Percentiles rank a stretch among this genome's conserved stretches.
Evolutionary conservation across 2,797 vertebrate species (phyloP).

Genomic region (Smutsia temminckii): DNA sequence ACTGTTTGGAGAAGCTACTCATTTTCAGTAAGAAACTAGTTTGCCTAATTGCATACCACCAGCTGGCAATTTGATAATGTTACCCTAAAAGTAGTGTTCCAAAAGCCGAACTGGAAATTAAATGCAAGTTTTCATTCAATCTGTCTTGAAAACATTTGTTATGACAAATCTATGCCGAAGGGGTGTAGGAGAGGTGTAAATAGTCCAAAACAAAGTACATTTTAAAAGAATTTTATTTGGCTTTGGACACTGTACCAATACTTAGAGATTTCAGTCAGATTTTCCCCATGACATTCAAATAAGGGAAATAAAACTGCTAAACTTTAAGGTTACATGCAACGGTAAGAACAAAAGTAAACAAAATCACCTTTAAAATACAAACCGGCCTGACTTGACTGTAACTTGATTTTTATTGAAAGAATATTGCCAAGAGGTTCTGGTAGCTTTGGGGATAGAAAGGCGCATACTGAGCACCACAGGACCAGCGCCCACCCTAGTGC

Average conservation of each 20-base stretch:
- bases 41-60: not conserved
- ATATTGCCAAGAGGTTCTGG: constrained; percentile 37
- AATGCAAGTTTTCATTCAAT: constrained; percentile 29
- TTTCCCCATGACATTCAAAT: not conserved
- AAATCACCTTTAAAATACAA: constrained; percentile 50
- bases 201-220: constrained; percentile 30
- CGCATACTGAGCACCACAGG: not conserved
- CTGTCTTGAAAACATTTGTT: not conserved
- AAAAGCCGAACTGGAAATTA: constrained; percentile 30
- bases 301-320: not conserved
- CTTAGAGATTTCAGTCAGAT: not conserved
- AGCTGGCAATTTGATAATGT: constrained; percentile 6
- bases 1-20: constrained; percentile 29
- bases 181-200: not conserved
- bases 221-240: constrained; percentile 38
- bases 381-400: constrained; percentile 7
- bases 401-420: constrained; percentile 64
- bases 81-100: constrained; percentile 48
- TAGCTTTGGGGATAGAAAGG: constrained; percentile 63
- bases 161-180: not conserved
- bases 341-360: constrained; percentile 11
- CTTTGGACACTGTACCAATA: constrained; percentile 2
- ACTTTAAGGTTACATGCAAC: not conserved
- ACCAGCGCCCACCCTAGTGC: not conserved
- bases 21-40: constrained; percentile 26